These are phyloP conservation scores for Castor canadensis DNA, from an alignment of 2,113 vertebrate species.

Conservation along the genomic window DNA sequence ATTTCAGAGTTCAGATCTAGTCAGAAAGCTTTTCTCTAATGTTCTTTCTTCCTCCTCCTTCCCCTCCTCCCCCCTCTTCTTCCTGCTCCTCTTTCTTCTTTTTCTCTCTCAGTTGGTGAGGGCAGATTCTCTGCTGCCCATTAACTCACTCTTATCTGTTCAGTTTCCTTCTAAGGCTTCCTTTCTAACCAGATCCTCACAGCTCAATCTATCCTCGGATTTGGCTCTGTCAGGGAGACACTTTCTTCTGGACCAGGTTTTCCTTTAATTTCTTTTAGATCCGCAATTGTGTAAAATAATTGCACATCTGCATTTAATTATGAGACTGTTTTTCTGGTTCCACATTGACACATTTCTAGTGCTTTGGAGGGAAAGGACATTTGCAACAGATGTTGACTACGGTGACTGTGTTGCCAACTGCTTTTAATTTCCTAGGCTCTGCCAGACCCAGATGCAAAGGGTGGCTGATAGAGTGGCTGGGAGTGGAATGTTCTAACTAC, in stretches of 20 bases:
- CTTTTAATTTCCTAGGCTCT: background rate
- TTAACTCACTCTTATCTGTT: background rate
- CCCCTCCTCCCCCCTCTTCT: background rate
- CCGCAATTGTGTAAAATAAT: background rate
- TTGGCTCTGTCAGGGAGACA: background rate
- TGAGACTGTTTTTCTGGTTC: background rate
- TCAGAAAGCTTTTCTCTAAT: background rate
- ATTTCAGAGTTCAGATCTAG: background rate
- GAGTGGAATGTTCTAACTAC: background rate
- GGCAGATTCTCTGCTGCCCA: background rate
- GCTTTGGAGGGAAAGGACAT: background rate
- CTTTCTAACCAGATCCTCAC: background rate
- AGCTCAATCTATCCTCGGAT: background rate
- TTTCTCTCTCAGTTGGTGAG: background rate
- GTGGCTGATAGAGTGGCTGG: background rate
- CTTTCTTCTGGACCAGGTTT: background rate
- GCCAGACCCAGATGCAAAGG: background rate
- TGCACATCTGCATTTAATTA: background rate
- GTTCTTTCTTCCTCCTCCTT: background rate
- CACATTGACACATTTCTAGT: background rate
- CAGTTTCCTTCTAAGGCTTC: background rate
- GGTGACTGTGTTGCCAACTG: background rate
- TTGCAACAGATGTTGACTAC: background rate
- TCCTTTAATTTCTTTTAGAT: background rate
- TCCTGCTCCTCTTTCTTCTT: fast-evolving